Base-by-base conservation (phyloP, 2,888 invertebrate genomes). In the Dilophus febrilis region DNA sequence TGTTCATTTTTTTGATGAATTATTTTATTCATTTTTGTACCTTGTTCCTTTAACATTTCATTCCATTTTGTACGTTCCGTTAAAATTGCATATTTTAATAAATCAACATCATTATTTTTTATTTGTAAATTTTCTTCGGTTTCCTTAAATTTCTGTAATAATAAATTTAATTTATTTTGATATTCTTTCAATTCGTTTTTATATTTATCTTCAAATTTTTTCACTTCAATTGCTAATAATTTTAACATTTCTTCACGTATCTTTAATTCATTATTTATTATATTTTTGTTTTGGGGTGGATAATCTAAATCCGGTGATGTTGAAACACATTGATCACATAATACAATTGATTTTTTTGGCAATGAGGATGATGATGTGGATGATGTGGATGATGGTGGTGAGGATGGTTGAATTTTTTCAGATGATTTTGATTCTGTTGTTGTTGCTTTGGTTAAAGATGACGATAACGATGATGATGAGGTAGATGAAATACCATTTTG, bases 201-300 rank as follows among this genome's bases (percentile, higher is more conserved):
- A 53, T 54, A 52, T 52, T 63, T 65, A 59, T 65, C 40, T 54
- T 72, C 72, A 8, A 69, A 59, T 0, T 66, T 64, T 53, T 72
- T 72, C 47, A 77, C 64, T 57, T 77, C 74, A 19, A 67, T 50
- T 0, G 72, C 71, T 47, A 73, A 75, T 42, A 74, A 70, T 47
- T 73, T 73, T 1, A 75, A 74, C 65, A 76, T 72, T 53, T 77
- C 77, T 45, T 77, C 73, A 2, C 76, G 64, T 40, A 77, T 71
- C 19, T 13, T 17, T 29, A 1, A 70, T 71, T 28, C 54, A 49
- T 45, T 61, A 14, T 16, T 27, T 8, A 19, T 19, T 22, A 61
- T 3, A 28, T n/a, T 28, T 12, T 22, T 22, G 8, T 22, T 22
- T 22, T 6, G 4, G 22, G 22, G 22, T 19, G 40, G 53, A 22